Evolutionary conservation across 1,140 invertebrate genomes (phyloP), one percentile per base, ranked within the genome.

Genomic region (Dendrolimus punctatus): DNA sequence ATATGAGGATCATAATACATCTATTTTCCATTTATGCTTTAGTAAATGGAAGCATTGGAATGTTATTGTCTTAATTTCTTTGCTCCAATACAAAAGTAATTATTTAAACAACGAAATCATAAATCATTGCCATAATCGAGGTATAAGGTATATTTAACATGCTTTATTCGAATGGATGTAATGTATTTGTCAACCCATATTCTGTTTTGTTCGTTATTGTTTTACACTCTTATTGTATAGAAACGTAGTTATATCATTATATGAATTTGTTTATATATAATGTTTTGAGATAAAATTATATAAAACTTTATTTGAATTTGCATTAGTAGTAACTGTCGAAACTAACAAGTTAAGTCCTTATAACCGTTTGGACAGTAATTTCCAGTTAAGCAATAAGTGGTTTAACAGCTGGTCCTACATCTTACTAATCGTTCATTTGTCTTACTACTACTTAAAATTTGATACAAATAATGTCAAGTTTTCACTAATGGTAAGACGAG

Each of bases 21-120:
- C 53, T 68, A 62, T 69, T 65, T 62, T 66, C 46, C 62, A 60
- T 66, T 70, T 58, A 45, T 49, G 56, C 59, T 66, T 58, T 60
- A 68, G 9, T 41, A 6, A 40, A 40, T 63, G 63, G 58, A 42
- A 54, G 58, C 58, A 68, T 67, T 70, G 60, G 59, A 60, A 63
- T 58, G 55, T 52, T 62, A 62, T 65, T 69, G 58, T 62, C 58
- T 60, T 54, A 39, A 51, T 59, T 64, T 53, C 49, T 65, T 59
- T 66, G 50, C 45, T 57, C 51, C 48, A 48, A 58, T 58, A 60
- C 49, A 56, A 65, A 65, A 65, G 66, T 73, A 85, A 83, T 78
- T 82, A 82, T 82, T 85, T 85, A 80, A 80, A 83, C 77, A 79
- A 85, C 79, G 71, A 70, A 71, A 59, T 68, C 72, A 80, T 83